Evolutionary conservation across 2,888 invertebrate species (phyloP).

Genomic region (Epistrophe grossulariae): DNA sequence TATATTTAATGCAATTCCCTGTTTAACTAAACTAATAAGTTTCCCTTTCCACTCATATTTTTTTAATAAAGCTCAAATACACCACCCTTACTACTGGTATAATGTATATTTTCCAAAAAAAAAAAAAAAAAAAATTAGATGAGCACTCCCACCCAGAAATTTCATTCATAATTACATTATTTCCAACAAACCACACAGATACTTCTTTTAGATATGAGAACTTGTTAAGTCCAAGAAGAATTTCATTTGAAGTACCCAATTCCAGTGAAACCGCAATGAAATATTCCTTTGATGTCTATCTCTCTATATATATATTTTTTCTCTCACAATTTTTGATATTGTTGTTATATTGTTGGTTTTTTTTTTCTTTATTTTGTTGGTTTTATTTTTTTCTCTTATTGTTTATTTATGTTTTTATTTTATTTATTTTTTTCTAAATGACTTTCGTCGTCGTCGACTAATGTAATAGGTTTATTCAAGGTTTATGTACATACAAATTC

Average conservation of each 20-base stretch:
- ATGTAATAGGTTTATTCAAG: constrained; percentile 55
- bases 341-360: constrained; percentile 30
- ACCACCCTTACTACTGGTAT: too few relatives aligned
- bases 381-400: neutral
- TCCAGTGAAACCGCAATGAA: constrained; percentile 31
- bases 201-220: constrained; percentile 31
- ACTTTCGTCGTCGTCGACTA: constrained; percentile 37
- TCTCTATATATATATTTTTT: neutral
- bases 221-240: constrained; percentile 36
- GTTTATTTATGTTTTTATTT: constrained; percentile 26
- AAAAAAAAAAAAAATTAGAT: too few relatives aligned
- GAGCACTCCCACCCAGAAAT: too few relatives aligned
- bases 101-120: too few relatives aligned
- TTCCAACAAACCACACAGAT: constrained; percentile 33
- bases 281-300: constrained; percentile 48
- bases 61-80: too few relatives aligned
- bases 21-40: too few relatives aligned
- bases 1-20: too few relatives aligned
- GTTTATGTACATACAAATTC: constrained; percentile 43
- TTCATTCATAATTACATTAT: too few relatives aligned
- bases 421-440: constrained; percentile 33
- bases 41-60: too few relatives aligned
- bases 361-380: constrained; percentile 7
- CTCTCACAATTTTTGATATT: neutral
- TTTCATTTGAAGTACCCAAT: constrained; percentile 42